Evolutionary conservation across 2,888 invertebrate genomes (phyloP), one percentile per base, ranked within the genome.

Genomic region (Drosophila demipolita): DNA sequence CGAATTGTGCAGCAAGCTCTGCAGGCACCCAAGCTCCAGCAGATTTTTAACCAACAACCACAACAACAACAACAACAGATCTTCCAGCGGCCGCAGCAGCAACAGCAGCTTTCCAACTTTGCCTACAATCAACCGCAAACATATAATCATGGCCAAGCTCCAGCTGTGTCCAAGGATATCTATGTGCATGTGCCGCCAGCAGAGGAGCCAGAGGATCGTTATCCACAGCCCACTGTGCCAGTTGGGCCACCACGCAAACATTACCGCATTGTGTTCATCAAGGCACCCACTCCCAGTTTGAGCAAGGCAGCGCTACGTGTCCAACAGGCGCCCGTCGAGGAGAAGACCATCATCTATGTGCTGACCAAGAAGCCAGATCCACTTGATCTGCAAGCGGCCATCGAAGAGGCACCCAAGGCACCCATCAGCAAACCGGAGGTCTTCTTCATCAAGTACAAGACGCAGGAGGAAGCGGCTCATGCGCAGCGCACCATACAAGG

Each of bases 361-460:
- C 78, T 93, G 60, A 91, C 91, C 55, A 93, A 93, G 71, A 93
- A 93, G 66, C 87, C 91, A 1, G 93, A 93, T 69, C 90, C 91
- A 0, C 53, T 92, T 11, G 91, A 93, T 29, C 80, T 93, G 72
- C 87, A 92, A 59, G 69, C 92, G 0, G 87, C 90, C 35, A 67
- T 93, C 11, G 91, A 92, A 71, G 86, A 91, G 40, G 83, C 91
- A 11, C 91, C 92, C 23, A 89, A 89, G 59, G 29, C 29, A 29
- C 89, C 83, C 58, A 92, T 92, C 42, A 91, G 90, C 77, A 93
- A 93, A 75, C 93, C 93, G 38, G 93, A 93, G 82, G 93, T 93
- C 32, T 93, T 92, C 82, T 93, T 93, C 66, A 93, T 93, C 71
- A 93, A 93, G 73, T 93, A 93, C 83, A 93, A 93, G 66, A 93